These are phyloP conservation scores for Eulacestoma nigropectus DNA, from an alignment of 2,113 vertebrate species.

Conservation along the genomic window DNA sequence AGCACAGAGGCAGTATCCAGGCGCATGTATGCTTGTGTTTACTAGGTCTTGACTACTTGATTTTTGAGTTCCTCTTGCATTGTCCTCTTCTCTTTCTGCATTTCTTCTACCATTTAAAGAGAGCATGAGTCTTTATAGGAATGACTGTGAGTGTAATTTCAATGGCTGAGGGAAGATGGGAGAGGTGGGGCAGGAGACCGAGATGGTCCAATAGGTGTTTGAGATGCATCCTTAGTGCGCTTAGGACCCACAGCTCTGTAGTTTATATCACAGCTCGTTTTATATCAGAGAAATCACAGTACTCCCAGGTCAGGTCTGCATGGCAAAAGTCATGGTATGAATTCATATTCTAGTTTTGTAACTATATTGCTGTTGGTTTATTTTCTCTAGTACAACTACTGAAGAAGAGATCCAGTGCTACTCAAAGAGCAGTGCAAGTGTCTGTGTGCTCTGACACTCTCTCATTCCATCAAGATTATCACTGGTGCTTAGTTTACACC, in stretches of 20 bases:
- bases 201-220: not conserved
- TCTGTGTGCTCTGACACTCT: not conserved
- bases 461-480: not conserved
- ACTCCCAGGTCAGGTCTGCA: not conserved
- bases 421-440: not conserved
- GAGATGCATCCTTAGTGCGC: not conserved
- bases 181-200: rapidly evolving
- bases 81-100: not conserved
- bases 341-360: not conserved
- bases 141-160: not conserved
- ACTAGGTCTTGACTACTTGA: not conserved
- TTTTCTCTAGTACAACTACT: not conserved
- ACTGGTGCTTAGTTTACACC: not conserved
- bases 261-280: not conserved
- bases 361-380: not conserved
- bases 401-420: not conserved
- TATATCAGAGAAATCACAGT: not conserved
- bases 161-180: not conserved
- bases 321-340: not conserved
- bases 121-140: not conserved
- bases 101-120: not conserved
- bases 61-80: not conserved
- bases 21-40: not conserved
- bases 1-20: not conserved
- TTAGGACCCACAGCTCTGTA: not conserved